Percentiles rank a stretch among this genome's conserved stretches.
These are phyloP conservation scores for Schrankia costaestrigalis DNA, from an alignment of 2,888 invertebrate genomes.

Conservation along the genomic window DNA sequence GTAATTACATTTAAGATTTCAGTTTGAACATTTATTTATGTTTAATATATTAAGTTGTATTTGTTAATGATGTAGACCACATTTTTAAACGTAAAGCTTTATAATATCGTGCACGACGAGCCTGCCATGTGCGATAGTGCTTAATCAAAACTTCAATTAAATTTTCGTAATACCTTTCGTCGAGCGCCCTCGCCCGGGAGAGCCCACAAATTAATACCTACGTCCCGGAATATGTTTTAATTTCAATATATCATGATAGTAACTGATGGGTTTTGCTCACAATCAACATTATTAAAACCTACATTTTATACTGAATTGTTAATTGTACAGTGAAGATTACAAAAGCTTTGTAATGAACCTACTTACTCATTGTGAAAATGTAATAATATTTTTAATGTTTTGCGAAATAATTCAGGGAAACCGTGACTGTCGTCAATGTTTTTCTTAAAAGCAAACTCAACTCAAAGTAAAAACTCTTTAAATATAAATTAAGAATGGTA, in stretches of 20 bases:
- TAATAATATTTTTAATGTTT: too few relatives aligned
- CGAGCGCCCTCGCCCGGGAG: constrained; percentile 50
- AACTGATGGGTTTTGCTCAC: constrained; percentile 39
- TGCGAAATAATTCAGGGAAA: too few relatives aligned
- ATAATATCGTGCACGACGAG: constrained; percentile 30
- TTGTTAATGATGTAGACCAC: constrained; percentile 17
- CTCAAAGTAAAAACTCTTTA: constrained; percentile 14
- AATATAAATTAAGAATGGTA: constrained; percentile 25
- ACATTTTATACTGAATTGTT: constrained; percentile 3
- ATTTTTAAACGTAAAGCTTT: constrained; percentile 28
- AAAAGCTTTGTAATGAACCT: too few relatives aligned
- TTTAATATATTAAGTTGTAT: too few relatives aligned
- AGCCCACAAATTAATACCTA: constrained; percentile 61
- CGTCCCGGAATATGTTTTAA: constrained; percentile 58
- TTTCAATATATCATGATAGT: constrained; percentile 44
- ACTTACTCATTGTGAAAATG: too few relatives aligned
- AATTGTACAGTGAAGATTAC: too few relatives aligned
- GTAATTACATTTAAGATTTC: constrained; percentile 18
- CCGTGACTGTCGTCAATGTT: too few relatives aligned
- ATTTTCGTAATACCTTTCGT: constrained; percentile 71
- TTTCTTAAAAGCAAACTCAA: too few relatives aligned
- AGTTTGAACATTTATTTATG: too few relatives aligned
- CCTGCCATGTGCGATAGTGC: constrained; percentile 60
- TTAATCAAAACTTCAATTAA: constrained; percentile 77
- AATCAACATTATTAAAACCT: constrained; percentile 25